These are phyloP conservation scores for Brachyistius frenatus DNA, from an alignment of 2,113 vertebrate genomes.

Conservation along the genomic window DNA sequence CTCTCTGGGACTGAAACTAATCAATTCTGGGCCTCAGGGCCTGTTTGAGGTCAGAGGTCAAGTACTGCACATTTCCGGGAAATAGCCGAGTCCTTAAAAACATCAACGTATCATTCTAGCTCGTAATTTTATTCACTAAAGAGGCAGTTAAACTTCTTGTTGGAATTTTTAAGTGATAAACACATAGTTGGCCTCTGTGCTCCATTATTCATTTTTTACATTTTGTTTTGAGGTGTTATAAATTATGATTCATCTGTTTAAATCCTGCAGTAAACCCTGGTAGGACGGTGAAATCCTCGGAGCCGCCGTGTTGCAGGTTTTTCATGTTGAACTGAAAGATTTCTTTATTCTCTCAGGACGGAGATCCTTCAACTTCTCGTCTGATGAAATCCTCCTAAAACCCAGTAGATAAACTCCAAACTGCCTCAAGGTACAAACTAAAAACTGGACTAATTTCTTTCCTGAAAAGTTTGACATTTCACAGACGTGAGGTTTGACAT, in stretches of 20 bases:
- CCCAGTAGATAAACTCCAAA: conserved; percentile 46
- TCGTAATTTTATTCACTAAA: neutral
- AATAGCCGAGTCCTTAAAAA: neutral
- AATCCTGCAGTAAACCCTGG: conserved; percentile 9
- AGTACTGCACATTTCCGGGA: neutral
- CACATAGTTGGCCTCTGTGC: neutral
- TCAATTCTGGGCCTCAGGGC: conserved; percentile 7
- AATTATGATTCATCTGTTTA: conserved; percentile 13
- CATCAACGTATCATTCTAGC: neutral
- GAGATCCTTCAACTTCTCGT: conserved; percentile 40
- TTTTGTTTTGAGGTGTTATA: neutral
- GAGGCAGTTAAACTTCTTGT: neutral
- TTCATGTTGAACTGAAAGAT: conserved; percentile 44
- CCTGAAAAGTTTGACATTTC: conserved; percentile 52
- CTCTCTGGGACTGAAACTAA: conserved; percentile 17
- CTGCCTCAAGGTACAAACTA: conserved; percentile 38
- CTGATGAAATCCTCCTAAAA: conserved; percentile 61
- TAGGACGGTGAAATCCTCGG: conserved; percentile 28
- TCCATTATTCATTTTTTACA: conserved; percentile 3
- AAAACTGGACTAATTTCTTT: conserved; percentile 29
- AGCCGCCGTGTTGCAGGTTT: neutral
- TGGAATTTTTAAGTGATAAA: neutral
- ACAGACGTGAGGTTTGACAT: conserved; percentile 20
- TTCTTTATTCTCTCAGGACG: conserved; percentile 46
- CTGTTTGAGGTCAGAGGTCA: conserved; percentile 17